Percentiles rank a stretch among this genome's conserved stretches.
Evolutionary conservation across 2,797 vertebrate species (phyloP).

Genomic region (Danio choprae): DNA sequence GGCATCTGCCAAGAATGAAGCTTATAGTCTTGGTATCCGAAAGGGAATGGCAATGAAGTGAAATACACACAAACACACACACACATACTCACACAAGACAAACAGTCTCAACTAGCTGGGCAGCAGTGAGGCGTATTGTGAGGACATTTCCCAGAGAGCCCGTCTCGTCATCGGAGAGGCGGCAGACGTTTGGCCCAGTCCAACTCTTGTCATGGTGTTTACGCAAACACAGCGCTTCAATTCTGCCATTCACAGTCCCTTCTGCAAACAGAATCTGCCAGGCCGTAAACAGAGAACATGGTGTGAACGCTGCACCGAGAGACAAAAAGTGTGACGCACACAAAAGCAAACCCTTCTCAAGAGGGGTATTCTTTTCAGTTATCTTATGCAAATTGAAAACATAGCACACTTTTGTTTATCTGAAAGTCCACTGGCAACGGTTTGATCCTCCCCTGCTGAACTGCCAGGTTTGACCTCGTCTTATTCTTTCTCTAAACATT

Average conservation of each 20-base stretch:
- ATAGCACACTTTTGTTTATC: slow-evolving; percentile 62
- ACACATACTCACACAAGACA: neutral
- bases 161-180: slow-evolving; percentile 18
- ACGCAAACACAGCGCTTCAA: slow-evolving; percentile 11
- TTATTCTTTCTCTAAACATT: slow-evolving; percentile 61
- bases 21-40: slow-evolving; percentile 32
- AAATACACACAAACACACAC: slow-evolving; percentile 10
- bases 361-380: slow-evolving; percentile 68
- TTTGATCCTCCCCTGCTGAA: slow-evolving; percentile 69
- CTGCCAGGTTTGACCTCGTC: slow-evolving; percentile 68
- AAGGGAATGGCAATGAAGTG: slow-evolving; percentile 11
- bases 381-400: slow-evolving; percentile 69
- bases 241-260: slow-evolving; percentile 20
- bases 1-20: slow-evolving; percentile 39
- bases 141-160: slow-evolving; percentile 37
- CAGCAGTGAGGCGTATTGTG: slow-evolving; percentile 4
- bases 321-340: neutral
- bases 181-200: slow-evolving; percentile 5
- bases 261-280: slow-evolving; percentile 36
- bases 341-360: slow-evolving; percentile 15
- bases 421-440: slow-evolving; percentile 70
- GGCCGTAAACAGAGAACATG: slow-evolving; percentile 29
- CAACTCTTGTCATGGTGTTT: slow-evolving; percentile 45
- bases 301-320: slow-evolving; percentile 7
- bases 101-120: slow-evolving; percentile 6